A percentile compares a stretch with the other conserved stretches of the same genome.
These are phyloP conservation scores for Sesamia inferens DNA, from an alignment of 2,888 invertebrate genomes.

Conservation along the genomic window DNA sequence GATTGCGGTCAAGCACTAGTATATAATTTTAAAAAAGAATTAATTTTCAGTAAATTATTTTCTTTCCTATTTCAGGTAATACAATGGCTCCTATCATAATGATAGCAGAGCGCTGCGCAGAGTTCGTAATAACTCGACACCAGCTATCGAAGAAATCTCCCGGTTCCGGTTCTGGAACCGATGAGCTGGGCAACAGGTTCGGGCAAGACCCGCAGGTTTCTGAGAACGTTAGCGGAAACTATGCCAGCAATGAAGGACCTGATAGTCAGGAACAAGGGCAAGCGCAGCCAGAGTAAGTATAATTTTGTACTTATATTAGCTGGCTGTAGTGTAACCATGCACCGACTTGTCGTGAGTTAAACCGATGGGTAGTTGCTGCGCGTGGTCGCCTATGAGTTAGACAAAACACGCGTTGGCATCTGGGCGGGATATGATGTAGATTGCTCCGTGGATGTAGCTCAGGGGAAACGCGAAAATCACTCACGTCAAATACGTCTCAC, in stretches of 20 bases:
- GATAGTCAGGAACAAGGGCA: constrained; percentile 8
- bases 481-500: too few relatives aligned
- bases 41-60: too few relatives aligned
- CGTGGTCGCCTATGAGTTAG: neutral
- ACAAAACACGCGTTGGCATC: too few relatives aligned
- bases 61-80: constrained; percentile 80
- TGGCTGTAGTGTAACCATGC: too few relatives aligned
- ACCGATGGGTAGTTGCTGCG: neutral
- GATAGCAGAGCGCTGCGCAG: constrained; percentile 90
- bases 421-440: too few relatives aligned
- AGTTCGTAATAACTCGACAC: constrained; percentile 87
- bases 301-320: neutral
- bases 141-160: constrained; percentile 77
- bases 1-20: too few relatives aligned
- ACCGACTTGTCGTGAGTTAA: neutral
- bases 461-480: too few relatives aligned
- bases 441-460: too few relatives aligned
- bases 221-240: constrained; percentile 57
- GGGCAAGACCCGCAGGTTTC: constrained; percentile 62
- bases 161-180: constrained; percentile 21
- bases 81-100: constrained; percentile 90
- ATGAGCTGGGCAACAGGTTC: constrained; percentile 67
- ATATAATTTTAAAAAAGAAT: too few relatives aligned
- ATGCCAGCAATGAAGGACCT: constrained; percentile 53
- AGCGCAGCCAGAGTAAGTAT: constrained; percentile 44